phyloP scores from a whole-genome alignment of 2,888 invertebrate genomes.

The Euplexia lucipara region DNA sequence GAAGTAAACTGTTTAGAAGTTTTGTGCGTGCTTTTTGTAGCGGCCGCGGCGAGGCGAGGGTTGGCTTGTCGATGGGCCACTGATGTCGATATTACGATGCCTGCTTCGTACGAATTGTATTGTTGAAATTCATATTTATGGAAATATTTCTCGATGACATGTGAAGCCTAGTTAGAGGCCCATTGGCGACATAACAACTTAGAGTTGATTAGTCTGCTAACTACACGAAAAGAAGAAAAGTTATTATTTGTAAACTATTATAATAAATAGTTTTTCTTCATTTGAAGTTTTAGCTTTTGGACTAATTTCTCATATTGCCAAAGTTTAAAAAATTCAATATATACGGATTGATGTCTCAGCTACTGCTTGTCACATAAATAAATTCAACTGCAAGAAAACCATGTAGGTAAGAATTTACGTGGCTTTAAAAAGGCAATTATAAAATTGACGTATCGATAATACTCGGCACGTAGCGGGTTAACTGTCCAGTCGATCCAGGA shows the following conservation, averaged over 20 bases:
- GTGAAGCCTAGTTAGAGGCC: too few relatives aligned
- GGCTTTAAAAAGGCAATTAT: slow-evolving; percentile 71
- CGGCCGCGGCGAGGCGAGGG: slow-evolving; percentile 30
- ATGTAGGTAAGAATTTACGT: slow-evolving; percentile 35
- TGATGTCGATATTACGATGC: slow-evolving; percentile 36
- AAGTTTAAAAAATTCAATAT: too few relatives aligned
- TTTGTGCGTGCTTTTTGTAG: slow-evolving; percentile 57
- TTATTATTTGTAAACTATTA: too few relatives aligned
- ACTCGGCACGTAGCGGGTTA: slow-evolving; percentile 71
- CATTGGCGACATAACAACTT: too few relatives aligned
- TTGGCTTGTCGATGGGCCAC: slow-evolving; percentile 21
- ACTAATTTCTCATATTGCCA: too few relatives aligned
- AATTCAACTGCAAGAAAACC: slow-evolving; percentile 19
- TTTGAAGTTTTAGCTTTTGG: too few relatives aligned
- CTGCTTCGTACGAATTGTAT: neutral
- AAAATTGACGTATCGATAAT: slow-evolving; percentile 76
- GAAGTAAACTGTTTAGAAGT: slow-evolving; percentile 68
- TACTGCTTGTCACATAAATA: neutral
- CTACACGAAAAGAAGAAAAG: too few relatives aligned
- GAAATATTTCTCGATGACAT: too few relatives aligned
- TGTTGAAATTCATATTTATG: too few relatives aligned
- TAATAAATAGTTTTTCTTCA: too few relatives aligned
- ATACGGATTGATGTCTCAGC: too few relatives aligned
- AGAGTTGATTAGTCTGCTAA: too few relatives aligned
- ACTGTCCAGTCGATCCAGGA: slow-evolving; percentile 83